These are phyloP conservation scores for Serilophus lunatus DNA, from an alignment of 2,113 vertebrate genomes.

Conservation along the genomic window DNA sequence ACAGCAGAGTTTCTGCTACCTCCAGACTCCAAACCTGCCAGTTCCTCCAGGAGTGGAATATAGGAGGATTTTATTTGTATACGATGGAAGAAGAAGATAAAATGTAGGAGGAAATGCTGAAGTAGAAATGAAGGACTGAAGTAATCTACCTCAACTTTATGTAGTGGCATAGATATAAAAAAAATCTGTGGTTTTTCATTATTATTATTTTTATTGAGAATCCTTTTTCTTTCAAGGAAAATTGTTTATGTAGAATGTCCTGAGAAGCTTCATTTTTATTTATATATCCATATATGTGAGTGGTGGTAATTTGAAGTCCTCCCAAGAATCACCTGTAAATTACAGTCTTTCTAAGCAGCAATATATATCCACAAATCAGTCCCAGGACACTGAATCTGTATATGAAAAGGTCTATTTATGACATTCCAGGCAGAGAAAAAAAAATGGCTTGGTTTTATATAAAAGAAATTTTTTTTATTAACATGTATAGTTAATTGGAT, in stretches of 20 bases:
- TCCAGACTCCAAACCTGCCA: neutral
- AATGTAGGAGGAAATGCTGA: conserved; percentile 34
- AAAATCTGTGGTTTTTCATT: neutral
- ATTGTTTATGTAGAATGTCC: conserved; percentile 59
- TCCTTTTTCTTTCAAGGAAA: conserved; percentile 61
- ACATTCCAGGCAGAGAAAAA: conserved; percentile 27
- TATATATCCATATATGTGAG: conserved; percentile 62
- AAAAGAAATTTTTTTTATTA: conserved; percentile 50
- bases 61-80: conserved; percentile 20
- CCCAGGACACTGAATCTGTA: conserved; percentile 36
- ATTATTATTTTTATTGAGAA: conserved; percentile 44
- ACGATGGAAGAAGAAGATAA: conserved; percentile 25
- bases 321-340: conserved; percentile 70
- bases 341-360: conserved; percentile 46
- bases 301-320: conserved; percentile 56
- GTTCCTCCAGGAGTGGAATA: neutral
- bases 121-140: conserved; percentile 40
- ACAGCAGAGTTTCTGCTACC: neutral
- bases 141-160: conserved; percentile 30
- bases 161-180: conserved; percentile 14
- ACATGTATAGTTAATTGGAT: conserved; percentile 60
- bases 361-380: conserved; percentile 55
- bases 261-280: conserved; percentile 65
- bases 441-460: neutral
- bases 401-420: conserved; percentile 16